phyloP scores from a whole-genome alignment of 1,140 invertebrate species.

The Bilobella aurantiaca region DNA sequence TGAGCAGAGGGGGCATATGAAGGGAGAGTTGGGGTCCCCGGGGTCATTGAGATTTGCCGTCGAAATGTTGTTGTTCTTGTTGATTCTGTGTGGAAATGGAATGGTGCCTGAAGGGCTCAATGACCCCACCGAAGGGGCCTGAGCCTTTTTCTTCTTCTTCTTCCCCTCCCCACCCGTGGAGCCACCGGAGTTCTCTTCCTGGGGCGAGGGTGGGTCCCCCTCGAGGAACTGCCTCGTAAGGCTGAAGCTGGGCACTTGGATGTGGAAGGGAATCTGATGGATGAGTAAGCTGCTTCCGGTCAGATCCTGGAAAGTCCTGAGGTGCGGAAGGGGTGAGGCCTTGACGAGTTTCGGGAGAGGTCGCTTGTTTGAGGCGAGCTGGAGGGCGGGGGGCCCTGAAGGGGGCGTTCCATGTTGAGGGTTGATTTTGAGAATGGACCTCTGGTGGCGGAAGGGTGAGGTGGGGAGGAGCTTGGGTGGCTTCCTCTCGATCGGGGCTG shows the following conservation, averaged over 20 bases:
- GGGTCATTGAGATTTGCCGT: background rate
- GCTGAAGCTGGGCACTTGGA: slow-evolving; percentile 14
- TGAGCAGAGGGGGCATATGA: slow-evolving; percentile 28
- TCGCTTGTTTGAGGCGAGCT: too few species aligned
- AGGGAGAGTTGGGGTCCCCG: slow-evolving; percentile 13
- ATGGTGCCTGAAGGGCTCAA: too few species aligned
- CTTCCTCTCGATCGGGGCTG: too few species aligned
- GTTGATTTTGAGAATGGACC: too few species aligned
- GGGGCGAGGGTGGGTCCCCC: background rate
- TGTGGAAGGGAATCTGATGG: background rate
- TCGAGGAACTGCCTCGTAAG: slow-evolving; percentile 22
- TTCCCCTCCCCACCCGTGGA: background rate
- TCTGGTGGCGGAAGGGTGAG: too few species aligned
- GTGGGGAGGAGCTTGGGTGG: too few species aligned
- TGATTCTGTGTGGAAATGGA: background rate
- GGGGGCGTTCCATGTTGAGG: too few species aligned
- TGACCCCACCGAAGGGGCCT: background rate
- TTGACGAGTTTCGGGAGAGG: too few species aligned
- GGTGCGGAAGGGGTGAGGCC: background rate
- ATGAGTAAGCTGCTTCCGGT: background rate
- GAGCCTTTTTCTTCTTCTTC: background rate
- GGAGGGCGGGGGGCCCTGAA: too few species aligned
- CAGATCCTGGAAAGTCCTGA: background rate
- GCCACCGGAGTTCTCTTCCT: too few species aligned
- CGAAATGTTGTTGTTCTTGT: background rate